Base-by-base conservation (phyloP, 2,888 invertebrate species). In the Iselma pallidipennis region DNA sequence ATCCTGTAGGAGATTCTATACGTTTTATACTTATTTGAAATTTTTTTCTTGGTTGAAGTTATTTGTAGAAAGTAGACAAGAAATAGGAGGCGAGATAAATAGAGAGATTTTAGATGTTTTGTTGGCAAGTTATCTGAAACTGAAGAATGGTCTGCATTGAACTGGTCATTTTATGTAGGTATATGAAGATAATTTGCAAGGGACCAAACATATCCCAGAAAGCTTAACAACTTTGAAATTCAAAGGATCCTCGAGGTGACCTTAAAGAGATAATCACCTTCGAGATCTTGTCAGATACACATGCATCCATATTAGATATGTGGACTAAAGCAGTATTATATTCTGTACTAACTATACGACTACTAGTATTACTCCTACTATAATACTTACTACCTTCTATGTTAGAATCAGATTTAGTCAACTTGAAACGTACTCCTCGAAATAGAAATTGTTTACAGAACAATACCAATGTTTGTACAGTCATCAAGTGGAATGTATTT, bases 361-460 rank as follows among this genome's bases (percentile, higher is more conserved):
- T n/a, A n/a, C n/a, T n/a, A n/a, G n/a, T n/a, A n/a, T n/a, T n/a
- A n/a, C n/a, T n/a, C n/a, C n/a, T n/a, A n/a, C n/a, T n/a, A 57
- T 53, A 58, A 57, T 57, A 57, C 10, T 31, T n/a, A n/a, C 16
- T 37, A 6, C 59, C 61, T 51, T 19, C 51, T 56, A 37, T 59
- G 57, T 57, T 60, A 56, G 60, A 66, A 45, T 21, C 55, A 59
- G 62, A 66, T 67, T 67, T 66, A 65, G 59, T 66, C 59, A 45
- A 55, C 57, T 59, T 57, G 57, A 55, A 58, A 54, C 59, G 59
- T 51, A 57, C 63, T 66, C 62, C 63, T 66, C 62, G 58, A 67
- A 70, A 70, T 68, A 67, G 68, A 63, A 70, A 67, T 70, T 70
- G 70, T 70, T 70, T 66, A 68, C 68, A 55, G 64, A 68, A 68